Percentiles rank a stretch among this genome's conserved stretches.
phyloP scores from a whole-genome alignment of 2,113 vertebrate species.

The Petromus typicus region DNA sequence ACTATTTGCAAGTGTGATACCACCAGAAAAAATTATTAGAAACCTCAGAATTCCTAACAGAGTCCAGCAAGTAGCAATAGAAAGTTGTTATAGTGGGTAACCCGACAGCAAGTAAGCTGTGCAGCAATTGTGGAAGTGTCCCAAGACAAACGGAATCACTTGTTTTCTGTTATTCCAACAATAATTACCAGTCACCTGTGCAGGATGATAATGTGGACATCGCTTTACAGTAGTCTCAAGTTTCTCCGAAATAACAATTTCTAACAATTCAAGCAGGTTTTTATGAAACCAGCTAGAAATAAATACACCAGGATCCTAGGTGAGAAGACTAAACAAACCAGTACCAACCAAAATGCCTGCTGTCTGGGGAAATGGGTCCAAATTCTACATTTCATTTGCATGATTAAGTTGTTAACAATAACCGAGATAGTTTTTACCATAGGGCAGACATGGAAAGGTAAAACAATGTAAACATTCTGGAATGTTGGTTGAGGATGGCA shows the following conservation, averaged over 20 bases:
- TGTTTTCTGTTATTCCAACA: background rate
- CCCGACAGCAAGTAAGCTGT: too few species aligned
- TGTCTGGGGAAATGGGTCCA: background rate
- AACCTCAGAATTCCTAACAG: background rate
- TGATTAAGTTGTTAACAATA: background rate
- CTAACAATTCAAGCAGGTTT: background rate
- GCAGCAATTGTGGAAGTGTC: background rate
- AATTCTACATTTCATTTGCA: background rate
- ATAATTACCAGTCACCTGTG: background rate
- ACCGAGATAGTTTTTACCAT: background rate
- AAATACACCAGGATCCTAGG: fast-evolving
- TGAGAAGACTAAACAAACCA: background rate
- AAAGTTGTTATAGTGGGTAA: too few species aligned
- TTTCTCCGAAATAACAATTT: background rate
- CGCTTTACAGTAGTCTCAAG: background rate
- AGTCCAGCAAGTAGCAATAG: background rate
- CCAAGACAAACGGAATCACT: background rate
- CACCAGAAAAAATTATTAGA: background rate
- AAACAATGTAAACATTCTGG: background rate
- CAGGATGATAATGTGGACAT: background rate
- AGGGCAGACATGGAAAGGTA: too few species aligned
- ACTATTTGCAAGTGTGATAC: background rate
- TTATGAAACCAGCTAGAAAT: background rate
- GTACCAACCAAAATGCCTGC: background rate
- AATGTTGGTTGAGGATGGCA: background rate